phyloP scores from a whole-genome alignment of 2,797 vertebrate species.

The Poecilia gillii region DNA sequence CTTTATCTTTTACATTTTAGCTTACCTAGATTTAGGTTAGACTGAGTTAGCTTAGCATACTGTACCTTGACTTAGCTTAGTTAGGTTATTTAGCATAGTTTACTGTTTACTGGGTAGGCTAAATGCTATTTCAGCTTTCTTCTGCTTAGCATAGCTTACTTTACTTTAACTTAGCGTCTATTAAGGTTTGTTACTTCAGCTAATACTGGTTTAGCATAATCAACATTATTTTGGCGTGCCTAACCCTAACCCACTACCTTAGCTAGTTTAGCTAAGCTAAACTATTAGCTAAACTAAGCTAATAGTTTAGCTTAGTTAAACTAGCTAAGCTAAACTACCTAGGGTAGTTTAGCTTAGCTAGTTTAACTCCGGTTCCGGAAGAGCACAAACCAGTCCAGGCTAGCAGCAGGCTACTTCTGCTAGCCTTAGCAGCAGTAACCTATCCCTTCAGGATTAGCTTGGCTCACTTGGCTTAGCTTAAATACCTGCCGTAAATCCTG shows the following conservation, averaged over 20 bases:
- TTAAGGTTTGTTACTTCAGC: neutral
- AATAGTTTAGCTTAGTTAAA: no score
- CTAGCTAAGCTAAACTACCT: no score
- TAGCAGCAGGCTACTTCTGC: no score
- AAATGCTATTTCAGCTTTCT: neutral
- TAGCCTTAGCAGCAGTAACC: no score
- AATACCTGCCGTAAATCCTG: neutral
- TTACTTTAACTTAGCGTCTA: neutral
- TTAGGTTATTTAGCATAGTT: neutral
- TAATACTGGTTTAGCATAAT: neutral
- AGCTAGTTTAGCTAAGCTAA: no score
- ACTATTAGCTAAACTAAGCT: no score
- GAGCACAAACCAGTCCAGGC: no score
- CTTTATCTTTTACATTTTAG: neutral
- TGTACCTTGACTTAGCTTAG: neutral
- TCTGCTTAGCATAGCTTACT: neutral
- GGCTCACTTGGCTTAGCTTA: neutral
- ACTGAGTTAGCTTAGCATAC: neutral
- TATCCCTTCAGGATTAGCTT: no score
- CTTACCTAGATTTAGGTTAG: neutral
- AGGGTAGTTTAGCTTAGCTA: no score
- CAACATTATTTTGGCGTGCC: neutral
- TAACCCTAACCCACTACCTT: no score
- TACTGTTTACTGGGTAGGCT: no score
- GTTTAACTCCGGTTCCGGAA: no score